Evolutionary conservation across 2,888 invertebrate species (phyloP).

Genomic region (Papilio elwesi): DNA sequence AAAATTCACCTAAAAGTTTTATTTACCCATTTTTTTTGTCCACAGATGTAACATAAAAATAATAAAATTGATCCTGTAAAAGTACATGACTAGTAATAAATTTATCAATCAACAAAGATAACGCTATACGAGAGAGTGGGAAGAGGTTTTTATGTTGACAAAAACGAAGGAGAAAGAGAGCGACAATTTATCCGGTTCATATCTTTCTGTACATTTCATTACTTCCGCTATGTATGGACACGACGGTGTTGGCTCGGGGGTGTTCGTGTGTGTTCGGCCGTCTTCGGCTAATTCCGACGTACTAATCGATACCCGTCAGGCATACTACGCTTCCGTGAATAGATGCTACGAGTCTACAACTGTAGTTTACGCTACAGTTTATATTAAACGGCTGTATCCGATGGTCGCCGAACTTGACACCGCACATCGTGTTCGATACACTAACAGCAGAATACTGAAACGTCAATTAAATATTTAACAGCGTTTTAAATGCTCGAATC

Average conservation of each 20-base stretch:
- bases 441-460: too few species aligned
- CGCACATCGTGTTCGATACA: slow-evolving; percentile 49
- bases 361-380: slow-evolving; percentile 69
- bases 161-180: slow-evolving; percentile 76
- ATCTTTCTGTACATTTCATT: slow-evolving; percentile 83
- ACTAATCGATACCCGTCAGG: slow-evolving; percentile 78
- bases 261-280: slow-evolving; percentile 61
- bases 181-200: slow-evolving; percentile 83
- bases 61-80: too few species aligned
- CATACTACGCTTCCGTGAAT: slow-evolving; percentile 61
- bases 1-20: too few species aligned
- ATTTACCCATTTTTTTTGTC: too few species aligned
- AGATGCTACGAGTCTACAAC: slow-evolving; percentile 73
- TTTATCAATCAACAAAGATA: slow-evolving; percentile 34
- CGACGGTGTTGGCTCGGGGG: slow-evolving; percentile 59
- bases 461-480: too few species aligned
- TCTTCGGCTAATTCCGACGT: slow-evolving; percentile 61
- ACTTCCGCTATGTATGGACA: slow-evolving; percentile 80
- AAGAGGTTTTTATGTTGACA: slow-evolving; percentile 65
- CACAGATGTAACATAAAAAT: too few species aligned
- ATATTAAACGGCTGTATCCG: slow-evolving; percentile 56
- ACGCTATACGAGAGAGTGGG: slow-evolving; percentile 36
- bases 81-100: background rate
- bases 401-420: slow-evolving; percentile 62
- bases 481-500: too few species aligned